Conservation (phyloP, 2,797 vertebrate genomes). For the Zalophus californianus region DNA sequence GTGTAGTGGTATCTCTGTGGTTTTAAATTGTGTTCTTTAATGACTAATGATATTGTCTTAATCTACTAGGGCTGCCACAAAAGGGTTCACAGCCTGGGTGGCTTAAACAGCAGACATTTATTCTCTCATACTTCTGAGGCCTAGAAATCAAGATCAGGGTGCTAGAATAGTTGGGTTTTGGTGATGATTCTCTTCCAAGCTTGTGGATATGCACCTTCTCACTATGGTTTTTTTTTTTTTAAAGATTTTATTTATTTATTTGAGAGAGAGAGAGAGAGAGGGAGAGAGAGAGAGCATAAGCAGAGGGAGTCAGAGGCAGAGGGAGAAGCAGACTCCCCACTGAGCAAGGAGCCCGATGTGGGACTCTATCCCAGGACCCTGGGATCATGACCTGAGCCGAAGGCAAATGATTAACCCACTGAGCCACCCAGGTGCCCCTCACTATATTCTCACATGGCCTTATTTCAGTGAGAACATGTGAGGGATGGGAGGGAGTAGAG, state of each 20-base stretch:
- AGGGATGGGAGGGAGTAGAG: not conserved
- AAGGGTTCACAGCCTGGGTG: not conserved
- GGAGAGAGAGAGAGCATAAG: not conserved
- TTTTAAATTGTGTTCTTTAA: not conserved
- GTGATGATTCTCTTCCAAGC: not conserved
- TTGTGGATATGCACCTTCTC: not conserved
- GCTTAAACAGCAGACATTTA: not conserved
- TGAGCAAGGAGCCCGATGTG: too few species aligned
- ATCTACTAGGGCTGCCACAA: not conserved
- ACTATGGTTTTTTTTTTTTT: not conserved
- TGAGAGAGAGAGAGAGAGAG: not conserved
- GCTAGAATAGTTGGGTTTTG: not conserved
- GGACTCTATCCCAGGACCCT: not conserved
- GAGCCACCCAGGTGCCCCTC: not conserved
- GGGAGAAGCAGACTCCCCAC: too few species aligned
- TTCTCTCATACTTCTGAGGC: not conserved
- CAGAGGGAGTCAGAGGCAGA: too few species aligned
- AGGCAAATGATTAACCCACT: not conserved
- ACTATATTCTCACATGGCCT: not conserved
- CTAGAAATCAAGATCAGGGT: not conserved
- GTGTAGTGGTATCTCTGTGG: not conserved
- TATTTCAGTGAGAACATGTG: not conserved
- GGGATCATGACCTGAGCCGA: not conserved
- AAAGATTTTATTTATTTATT: not conserved
- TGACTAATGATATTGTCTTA: not conserved